Percentiles rank a stretch among this genome's conserved stretches.
Evolutionary conservation across 2,888 invertebrate genomes (phyloP).

Genomic region (Apamea crenata): DNA sequence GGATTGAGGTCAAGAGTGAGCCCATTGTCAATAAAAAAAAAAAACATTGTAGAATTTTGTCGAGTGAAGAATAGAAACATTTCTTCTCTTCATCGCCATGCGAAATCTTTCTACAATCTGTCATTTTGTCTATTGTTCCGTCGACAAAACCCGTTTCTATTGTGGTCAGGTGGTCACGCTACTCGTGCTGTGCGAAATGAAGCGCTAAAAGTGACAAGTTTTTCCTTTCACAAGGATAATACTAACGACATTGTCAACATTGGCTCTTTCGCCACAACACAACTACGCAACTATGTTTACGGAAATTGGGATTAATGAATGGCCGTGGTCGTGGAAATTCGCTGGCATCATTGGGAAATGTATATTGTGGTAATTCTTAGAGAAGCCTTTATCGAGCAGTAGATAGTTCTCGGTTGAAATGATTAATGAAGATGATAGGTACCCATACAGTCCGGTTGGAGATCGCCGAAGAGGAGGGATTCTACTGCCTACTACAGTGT

Average conservation of each 20-base stretch:
- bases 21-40: too few relatives aligned
- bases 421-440: neutral
- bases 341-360: neutral
- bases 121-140: too few relatives aligned
- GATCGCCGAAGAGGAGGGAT: too few relatives aligned
- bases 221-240: neutral
- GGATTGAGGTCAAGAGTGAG: too few relatives aligned
- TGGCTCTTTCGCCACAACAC: neutral
- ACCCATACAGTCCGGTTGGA: neutral
- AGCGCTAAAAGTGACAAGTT: conserved; percentile 13
- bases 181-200: neutral
- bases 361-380: neutral
- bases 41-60: too few relatives aligned
- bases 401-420: neutral
- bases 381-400: neutral
- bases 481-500: too few relatives aligned
- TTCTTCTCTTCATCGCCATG: too few relatives aligned
- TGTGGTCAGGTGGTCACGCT: too few relatives aligned
- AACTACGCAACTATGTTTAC: neutral
- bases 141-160: too few relatives aligned
- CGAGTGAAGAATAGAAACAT: too few relatives aligned
- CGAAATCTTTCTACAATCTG: too few relatives aligned
- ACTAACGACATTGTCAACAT: neutral
- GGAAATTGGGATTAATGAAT: neutral
- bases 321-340: neutral